phyloP scores from a whole-genome alignment of 2,113 vertebrate species.

The Bos javanicus region DNA sequence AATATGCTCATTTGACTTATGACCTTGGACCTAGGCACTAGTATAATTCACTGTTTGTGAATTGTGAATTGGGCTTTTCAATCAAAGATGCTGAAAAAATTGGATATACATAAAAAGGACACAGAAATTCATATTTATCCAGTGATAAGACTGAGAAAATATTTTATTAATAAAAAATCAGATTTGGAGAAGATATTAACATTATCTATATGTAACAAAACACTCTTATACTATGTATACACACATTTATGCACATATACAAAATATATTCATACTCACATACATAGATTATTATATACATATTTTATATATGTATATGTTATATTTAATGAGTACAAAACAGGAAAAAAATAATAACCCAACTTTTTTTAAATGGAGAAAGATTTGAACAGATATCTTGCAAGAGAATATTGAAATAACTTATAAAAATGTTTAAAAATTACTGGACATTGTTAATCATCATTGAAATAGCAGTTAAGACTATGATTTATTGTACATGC shows the following conservation, averaged over 20 bases:
- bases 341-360: not conserved
- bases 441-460: not conserved
- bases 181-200: not conserved
- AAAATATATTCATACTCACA: not conserved
- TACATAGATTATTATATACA: not conserved
- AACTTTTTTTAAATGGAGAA: not conserved
- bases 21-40: not conserved
- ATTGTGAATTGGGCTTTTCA: not conserved
- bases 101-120: not conserved
- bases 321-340: not conserved
- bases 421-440: not conserved
- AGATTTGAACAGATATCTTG: not conserved
- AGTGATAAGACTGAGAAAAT: not conserved
- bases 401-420: not conserved
- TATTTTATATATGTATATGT: not conserved
- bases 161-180: not conserved
- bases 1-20: not conserved
- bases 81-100: not conserved
- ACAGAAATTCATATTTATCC: not conserved
- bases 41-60: not conserved
- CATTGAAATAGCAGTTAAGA: not conserved
- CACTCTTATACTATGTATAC: not conserved
- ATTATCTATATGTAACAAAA: not conserved
- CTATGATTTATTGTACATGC: not conserved
- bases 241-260: not conserved